Base-by-base conservation (phyloP, 2,797 vertebrate genomes). In the Champsocephalus esox region DNA sequence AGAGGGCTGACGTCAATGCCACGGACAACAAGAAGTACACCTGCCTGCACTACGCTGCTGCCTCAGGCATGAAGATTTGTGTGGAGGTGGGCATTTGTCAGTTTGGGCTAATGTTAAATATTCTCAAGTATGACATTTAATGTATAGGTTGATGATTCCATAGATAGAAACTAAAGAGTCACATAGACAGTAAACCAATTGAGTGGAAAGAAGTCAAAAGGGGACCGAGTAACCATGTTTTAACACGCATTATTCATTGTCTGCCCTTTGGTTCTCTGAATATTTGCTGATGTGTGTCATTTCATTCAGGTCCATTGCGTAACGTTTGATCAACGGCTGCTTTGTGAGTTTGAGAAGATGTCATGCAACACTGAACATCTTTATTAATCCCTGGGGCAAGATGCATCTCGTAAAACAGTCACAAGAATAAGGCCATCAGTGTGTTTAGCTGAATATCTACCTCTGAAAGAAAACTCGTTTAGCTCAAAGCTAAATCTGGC, bases 21-120 rank as follows among this genome's bases (percentile, higher is more conserved):
- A 94, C 95, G 0, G 98, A 99, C 94, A 97, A 99, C 90, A 99
- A 98, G 94, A 99, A 98, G 91, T 98, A 96, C 92, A 98, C 97
- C 21, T 95, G 97, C 70, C 94, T 99, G 85, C 98, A 99, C 93
- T 99, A 99, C 73, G 97, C 98, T 76, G 97, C 98, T 81, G 97
- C 97, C 94, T 98, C 98, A 88, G 98, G 98, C 93, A 98, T 99
- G 97, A 98, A 96, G 94, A 96, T 92, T 12, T 98, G 98, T 87
- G 97, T 99, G 3, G 96, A 97, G 97, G 98, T 99, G 44, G 32
- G 44, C 54, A 9, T 58, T 50, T 68, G 67, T 66, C 48, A 59
- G 56, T 28, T 3, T 9, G 13, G 6, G n/a, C 17, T 73, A 8
- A 34, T 73, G 51, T 59, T 58, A 79, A 57, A 62, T 70, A 54